Conservation (phyloP, 2,113 vertebrate genomes). For the Willisornis vidua region DNA sequence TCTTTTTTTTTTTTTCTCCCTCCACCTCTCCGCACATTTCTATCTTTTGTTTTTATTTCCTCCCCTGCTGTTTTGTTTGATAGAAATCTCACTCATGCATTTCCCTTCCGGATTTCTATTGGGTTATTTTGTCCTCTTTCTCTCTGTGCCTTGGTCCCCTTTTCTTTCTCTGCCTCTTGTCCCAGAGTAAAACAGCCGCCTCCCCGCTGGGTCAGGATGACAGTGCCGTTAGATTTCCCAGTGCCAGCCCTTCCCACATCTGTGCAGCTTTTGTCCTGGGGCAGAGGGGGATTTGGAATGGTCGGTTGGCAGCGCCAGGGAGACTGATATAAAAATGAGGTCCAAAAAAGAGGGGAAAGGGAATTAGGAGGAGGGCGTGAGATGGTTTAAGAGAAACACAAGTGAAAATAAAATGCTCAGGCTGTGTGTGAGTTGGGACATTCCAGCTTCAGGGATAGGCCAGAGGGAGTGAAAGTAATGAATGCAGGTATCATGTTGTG, state of each 20-base stretch:
- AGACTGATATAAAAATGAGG: constrained; percentile 75
- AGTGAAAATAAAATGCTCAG: constrained; percentile 29
- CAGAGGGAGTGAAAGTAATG: not conserved
- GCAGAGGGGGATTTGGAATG: constrained; percentile 79
- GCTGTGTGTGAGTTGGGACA: not conserved
- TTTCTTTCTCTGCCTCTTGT: constrained; percentile 71
- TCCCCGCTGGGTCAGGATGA: constrained; percentile 77
- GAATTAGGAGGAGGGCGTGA: constrained; percentile 51
- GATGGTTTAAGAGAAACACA: constrained; percentile 49
- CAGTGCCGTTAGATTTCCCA: constrained; percentile 66
- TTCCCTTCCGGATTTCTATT: constrained; percentile 77
- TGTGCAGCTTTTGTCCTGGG: constrained; percentile 76
- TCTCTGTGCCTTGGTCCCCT: constrained; percentile 63
- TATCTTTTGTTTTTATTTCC: constrained; percentile 60
- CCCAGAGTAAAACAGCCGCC: constrained; percentile 56
- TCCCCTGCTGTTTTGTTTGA: constrained; percentile 71
- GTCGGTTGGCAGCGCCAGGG: constrained; percentile 76
- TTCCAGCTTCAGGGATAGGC: not conserved
- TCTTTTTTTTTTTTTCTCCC: constrained; percentile 50
- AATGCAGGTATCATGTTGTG: not conserved
- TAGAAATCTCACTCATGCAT: constrained; percentile 80
- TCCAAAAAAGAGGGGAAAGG: constrained; percentile 43
- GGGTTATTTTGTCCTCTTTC: constrained; percentile 72
- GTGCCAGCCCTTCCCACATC: constrained; percentile 77
- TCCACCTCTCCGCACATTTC: constrained; percentile 50